Base-by-base conservation (phyloP, 2,888 invertebrate genomes). In the Orthonevra nobilis region DNA sequence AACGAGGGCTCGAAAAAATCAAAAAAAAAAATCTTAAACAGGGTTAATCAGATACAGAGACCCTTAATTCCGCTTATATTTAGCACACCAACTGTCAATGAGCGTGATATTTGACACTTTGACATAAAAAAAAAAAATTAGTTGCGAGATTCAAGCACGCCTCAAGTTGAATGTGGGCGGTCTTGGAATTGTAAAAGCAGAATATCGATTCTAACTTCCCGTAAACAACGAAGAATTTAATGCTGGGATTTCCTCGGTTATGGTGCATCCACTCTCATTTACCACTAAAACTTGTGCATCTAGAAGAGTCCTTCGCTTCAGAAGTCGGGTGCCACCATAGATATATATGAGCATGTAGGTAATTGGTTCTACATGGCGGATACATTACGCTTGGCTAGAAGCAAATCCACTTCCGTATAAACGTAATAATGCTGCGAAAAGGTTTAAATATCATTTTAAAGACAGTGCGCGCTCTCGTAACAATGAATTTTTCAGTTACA, bases 361-460 rank as follows among this genome's bases (percentile, higher is more conserved):
- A 75, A 75, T 75, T 75, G 63, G 75, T 69, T 75, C 63, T 69
- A 75, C 75, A 75, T 58, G 61, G 63, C 56, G 75, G 75, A 69
- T 75, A 75, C 63, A 69, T 75, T 69, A 75, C 61, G 56, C 63
- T 69, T 15, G 10, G 63, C 69, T 69, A 50, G 20, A 42, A 63
- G 69, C 42, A 26, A 56, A 75, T 63, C 50, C 69, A 50, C 61
- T 69, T 75, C 63, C 75, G 61, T 56, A 69, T 69, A 36, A 69
- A 69, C 50, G 75, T 75, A 63, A 63, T 56, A 28, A 48, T 63
- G 14, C 42, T 63, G 50, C 50, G n/a, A 69, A 75, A 75, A 42
- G 63, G 50, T 42, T 69, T 75, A 50, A 75, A 69, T 63, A 56
- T 42, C 69, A 75, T 75, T 75, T 75, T 75, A 69, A 75, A 75